Conservation (phyloP, 1,140 invertebrate genomes). For the Bathynomus jamesi region DNA sequence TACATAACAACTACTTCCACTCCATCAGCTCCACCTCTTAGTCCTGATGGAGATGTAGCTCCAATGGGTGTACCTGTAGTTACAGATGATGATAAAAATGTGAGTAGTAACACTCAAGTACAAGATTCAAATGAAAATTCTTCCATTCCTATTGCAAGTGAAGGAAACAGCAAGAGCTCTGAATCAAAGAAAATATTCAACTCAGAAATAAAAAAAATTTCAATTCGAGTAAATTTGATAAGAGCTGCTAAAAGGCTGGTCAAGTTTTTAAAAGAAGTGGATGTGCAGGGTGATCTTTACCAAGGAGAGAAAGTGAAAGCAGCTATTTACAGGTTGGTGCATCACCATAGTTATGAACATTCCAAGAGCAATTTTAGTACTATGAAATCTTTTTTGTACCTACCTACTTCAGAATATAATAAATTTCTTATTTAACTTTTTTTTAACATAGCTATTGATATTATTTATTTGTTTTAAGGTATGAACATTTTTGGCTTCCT, state of each 20-base stretch:
- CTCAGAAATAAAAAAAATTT: not conserved
- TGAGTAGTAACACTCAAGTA: no score
- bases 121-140: not conserved
- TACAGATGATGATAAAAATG: not conserved
- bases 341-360: no score
- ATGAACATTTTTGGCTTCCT: slow-evolving; percentile 17
- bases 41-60: not conserved
- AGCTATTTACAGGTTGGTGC: not conserved
- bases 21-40: not conserved
- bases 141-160: not conserved
- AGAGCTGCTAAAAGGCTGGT: not conserved
- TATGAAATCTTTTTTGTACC: no score
- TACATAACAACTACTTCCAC: not conserved
- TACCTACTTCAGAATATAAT: no score
- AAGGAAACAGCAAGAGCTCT: not conserved
- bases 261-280: not conserved
- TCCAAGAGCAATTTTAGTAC: no score
- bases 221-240: not conserved
- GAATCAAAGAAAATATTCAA: not conserved
- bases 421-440: no score
- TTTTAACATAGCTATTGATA: no score
- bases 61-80: not conserved
- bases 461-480: slow-evolving; percentile 1
- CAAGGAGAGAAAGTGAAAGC: not conserved
- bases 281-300: not conserved